Evolutionary conservation across 2,888 invertebrate species (phyloP).

Genomic region (Callyntrura sp.): DNA sequence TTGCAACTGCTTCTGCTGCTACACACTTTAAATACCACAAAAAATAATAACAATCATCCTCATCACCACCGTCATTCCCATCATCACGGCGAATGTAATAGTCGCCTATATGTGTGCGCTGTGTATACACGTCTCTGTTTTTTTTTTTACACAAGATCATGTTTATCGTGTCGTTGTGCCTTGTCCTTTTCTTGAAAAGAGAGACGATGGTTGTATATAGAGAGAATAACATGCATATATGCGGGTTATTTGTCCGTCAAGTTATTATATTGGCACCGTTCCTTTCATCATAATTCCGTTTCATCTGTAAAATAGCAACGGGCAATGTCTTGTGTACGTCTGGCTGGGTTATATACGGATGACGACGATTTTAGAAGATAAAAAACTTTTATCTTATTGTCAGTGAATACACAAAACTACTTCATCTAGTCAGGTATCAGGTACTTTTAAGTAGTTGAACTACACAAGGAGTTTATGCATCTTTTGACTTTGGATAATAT

Average conservation of each 20-base stretch:
- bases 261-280: constrained; percentile 59
- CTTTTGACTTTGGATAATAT: neutral
- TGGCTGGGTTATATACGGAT: neutral
- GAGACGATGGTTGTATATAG: neutral
- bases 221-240: neutral
- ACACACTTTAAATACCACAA: constrained; percentile 37
- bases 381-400: neutral
- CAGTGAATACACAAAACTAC: neutral
- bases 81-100: constrained; percentile 4
- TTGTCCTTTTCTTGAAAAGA: constrained; percentile 31
- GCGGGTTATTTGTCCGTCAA: constrained; percentile 32
- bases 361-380: neutral
- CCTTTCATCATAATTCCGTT: constrained; percentile 36
- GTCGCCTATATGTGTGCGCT: too few species aligned
- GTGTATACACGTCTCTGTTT: constrained; percentile 16
- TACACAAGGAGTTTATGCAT: neutral
- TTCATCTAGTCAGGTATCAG: neutral
- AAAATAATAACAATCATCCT: constrained; percentile 10
- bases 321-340: neutral
- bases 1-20: constrained; percentile 8
- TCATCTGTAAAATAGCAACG: constrained; percentile 2
- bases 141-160: constrained; percentile 46
- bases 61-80: constrained; percentile 6
- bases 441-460: neutral
- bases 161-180: constrained; percentile 43